Percentiles rank a stretch among this genome's conserved stretches.
Conservation (phyloP, 53 echinoderm and acorn worm genomes). For the Crossaster papposus region DNA sequence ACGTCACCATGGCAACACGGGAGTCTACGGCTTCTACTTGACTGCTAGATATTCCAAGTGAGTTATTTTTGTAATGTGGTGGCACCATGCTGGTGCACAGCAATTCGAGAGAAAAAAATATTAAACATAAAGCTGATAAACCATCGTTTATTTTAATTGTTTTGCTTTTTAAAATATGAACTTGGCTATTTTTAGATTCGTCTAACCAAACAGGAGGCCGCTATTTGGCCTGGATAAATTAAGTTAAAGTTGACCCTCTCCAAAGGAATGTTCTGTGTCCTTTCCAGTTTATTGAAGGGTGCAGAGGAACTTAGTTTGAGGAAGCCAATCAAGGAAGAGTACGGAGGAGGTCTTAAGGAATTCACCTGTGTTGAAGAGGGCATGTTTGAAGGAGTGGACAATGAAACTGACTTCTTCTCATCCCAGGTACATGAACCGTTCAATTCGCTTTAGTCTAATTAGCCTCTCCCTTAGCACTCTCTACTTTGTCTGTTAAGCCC, state of each 20-base stretch:
- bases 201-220: too few species aligned
- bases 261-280: not conserved
- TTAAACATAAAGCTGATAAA: too few species aligned
- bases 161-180: too few species aligned
- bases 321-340: conserved; percentile 89
- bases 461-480: not conserved
- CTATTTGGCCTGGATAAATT: too few species aligned
- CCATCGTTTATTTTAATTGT: too few species aligned
- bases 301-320: conserved; percentile 80
- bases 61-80: not conserved
- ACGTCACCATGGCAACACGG: conserved; percentile 84
- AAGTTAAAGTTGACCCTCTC: too few species aligned
- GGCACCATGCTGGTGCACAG: not conserved
- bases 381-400: conserved; percentile 87
- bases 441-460: too few species aligned
- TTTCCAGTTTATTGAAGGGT: conserved; percentile 77
- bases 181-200: too few species aligned
- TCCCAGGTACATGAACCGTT: conserved; percentile 73
- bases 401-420: conserved; percentile 72
- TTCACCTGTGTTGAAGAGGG: conserved; percentile 80
- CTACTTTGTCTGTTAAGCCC: too few species aligned
- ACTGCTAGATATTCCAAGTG: conserved; percentile 83
- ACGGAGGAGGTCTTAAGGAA: conserved; percentile 95
- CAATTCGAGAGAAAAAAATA: not conserved
- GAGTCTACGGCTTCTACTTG: conserved; percentile 91